These are phyloP conservation scores for Zaprionus taronus DNA, from an alignment of 1,140 invertebrate genomes.

Conservation along the genomic window DNA sequence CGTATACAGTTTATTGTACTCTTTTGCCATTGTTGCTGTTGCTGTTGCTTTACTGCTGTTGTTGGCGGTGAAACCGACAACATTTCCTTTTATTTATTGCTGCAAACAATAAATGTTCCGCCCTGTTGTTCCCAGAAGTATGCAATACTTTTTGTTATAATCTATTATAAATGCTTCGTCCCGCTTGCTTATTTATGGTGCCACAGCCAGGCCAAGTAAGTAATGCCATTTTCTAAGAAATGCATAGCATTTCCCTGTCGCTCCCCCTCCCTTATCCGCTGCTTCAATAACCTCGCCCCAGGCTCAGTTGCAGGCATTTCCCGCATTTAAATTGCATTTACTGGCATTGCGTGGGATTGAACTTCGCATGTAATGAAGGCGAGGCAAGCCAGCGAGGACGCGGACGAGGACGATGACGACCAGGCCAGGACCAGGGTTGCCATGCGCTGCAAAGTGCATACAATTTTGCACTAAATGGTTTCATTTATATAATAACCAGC, in stretches of 20 bases:
- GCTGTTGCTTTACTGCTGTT: slow-evolving; percentile 11
- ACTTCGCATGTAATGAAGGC: slow-evolving; percentile 52
- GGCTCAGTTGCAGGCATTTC: slow-evolving; percentile 59
- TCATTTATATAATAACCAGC: slow-evolving; percentile 77
- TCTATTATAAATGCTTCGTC: slow-evolving; percentile 67
- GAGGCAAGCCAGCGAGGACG: slow-evolving; percentile 30
- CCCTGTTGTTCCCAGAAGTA: slow-evolving; percentile 56
- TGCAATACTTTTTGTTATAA: slow-evolving; percentile 73
- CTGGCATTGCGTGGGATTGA: slow-evolving; percentile 66
- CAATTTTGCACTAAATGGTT: slow-evolving; percentile 40
- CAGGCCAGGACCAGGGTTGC: slow-evolving; percentile 19
- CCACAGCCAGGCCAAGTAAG: slow-evolving; percentile 58
- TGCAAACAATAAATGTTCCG: slow-evolving; percentile 65
- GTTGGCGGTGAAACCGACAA: slow-evolving; percentile 37
- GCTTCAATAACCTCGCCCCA: background rate
- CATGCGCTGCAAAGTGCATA: slow-evolving; percentile 33
- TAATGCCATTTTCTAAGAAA: slow-evolving; percentile 63
- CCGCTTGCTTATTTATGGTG: slow-evolving; percentile 68
- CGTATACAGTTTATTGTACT: slow-evolving; percentile 36
- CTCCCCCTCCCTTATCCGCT: background rate
- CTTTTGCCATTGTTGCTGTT: slow-evolving; percentile 29
- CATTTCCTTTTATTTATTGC: slow-evolving; percentile 64
- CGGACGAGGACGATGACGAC: background rate
- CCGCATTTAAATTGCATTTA: slow-evolving; percentile 78
- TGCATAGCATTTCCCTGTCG: slow-evolving; percentile 33